Conservation (phyloP, 2,113 vertebrate genomes). For the Pomatorhinus ruficollis region DNA sequence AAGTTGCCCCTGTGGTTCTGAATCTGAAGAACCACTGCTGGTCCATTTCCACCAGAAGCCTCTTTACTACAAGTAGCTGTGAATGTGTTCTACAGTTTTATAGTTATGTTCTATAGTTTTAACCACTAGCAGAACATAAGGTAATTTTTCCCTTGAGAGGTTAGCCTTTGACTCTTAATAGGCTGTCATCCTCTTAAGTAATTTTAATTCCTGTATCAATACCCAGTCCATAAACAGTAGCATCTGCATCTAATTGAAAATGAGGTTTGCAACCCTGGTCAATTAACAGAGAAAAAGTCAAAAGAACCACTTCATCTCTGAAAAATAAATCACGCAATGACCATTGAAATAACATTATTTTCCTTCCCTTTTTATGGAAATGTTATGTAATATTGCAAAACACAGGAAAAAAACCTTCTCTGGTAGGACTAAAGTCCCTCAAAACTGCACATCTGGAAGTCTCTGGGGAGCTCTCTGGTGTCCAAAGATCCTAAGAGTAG, state of each 20-base stretch:
- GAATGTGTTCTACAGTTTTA: neutral
- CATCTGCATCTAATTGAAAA: constrained; percentile 3
- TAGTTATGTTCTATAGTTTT: neutral
- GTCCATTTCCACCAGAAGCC: neutral
- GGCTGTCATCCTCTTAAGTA: neutral
- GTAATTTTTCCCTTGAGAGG: neutral
- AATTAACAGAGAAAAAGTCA: neutral
- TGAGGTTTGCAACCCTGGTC: neutral
- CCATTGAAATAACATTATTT: neutral
- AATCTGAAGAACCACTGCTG: neutral
- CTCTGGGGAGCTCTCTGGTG: neutral
- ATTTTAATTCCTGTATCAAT: neutral
- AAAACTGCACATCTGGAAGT: neutral
- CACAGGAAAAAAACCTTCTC: neutral
- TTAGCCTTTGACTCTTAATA: neutral
- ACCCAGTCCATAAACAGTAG: neutral
- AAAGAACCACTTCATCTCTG: neutral
- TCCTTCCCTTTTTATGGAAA: neutral
- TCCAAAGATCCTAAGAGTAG: neutral
- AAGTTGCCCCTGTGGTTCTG: neutral
- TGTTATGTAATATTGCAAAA: neutral
- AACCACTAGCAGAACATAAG: neutral
- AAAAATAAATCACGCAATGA: neutral
- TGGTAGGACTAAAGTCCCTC: neutral
- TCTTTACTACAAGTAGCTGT: neutral